Evolutionary conservation across 2,797 vertebrate species (phyloP).

Genomic region (Fistularia commersonii): DNA sequence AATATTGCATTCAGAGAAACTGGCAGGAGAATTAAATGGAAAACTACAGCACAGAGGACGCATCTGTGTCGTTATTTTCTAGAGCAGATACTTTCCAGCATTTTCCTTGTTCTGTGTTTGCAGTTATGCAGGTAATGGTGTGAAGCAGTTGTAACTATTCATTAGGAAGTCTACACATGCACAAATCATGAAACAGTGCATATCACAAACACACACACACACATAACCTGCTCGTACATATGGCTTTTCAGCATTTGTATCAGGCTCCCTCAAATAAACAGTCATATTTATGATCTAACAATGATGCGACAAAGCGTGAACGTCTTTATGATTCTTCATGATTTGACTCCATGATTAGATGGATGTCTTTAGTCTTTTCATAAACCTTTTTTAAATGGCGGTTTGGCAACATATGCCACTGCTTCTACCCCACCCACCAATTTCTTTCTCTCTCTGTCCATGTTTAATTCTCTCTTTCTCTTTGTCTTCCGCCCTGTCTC

Average conservation of each 20-base stretch:
- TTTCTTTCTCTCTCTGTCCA: slow-evolving; percentile 16
- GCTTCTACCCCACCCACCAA: slow-evolving; percentile 53
- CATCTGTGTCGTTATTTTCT: slow-evolving; percentile 37
- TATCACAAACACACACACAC: slow-evolving; percentile 38
- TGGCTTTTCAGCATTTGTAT: slow-evolving; percentile 38
- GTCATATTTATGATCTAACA: slow-evolving; percentile 74
- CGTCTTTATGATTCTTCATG: slow-evolving; percentile 74
- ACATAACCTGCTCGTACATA: slow-evolving; percentile 59
- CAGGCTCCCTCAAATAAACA: slow-evolving; percentile 54
- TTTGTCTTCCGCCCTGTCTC: slow-evolving; percentile 28
- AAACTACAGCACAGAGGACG: slow-evolving; percentile 12
- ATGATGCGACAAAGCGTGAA: slow-evolving; percentile 70
- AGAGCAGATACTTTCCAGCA: slow-evolving; percentile 19
- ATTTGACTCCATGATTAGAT: slow-evolving; percentile 81
- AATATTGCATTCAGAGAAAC: slow-evolving; percentile 12
- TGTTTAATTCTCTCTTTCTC: slow-evolving; percentile 31
- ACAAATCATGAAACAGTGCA: slow-evolving; percentile 3
- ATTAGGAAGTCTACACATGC: slow-evolving; percentile 28
- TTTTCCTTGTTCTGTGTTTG: slow-evolving; percentile 31
- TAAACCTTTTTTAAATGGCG: slow-evolving; percentile 83
- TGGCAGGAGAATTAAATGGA: slow-evolving; percentile 7
- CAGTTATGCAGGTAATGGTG: slow-evolving; percentile 43
- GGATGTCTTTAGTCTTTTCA: slow-evolving; percentile 85
- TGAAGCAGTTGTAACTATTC: slow-evolving; percentile 23
- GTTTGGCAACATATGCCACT: slow-evolving; percentile 73